phyloP scores from a whole-genome alignment of 2,113 vertebrate genomes.

The Pteropus alecto region DNA sequence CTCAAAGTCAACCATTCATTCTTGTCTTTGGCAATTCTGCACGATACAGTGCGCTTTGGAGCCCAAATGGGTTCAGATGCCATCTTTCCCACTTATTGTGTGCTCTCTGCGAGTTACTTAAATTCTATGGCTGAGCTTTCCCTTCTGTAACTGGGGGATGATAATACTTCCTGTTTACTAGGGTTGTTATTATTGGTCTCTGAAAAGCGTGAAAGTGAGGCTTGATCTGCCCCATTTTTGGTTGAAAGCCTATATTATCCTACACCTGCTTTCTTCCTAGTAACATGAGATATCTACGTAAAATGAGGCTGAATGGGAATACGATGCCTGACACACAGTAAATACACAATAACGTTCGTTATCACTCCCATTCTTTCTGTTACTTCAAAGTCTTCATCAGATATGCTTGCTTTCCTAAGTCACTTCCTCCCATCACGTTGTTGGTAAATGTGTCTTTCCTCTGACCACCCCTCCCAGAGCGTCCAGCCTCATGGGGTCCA shows the following conservation, averaged over 20 bases:
- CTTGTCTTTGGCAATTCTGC: background rate
- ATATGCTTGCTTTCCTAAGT: background rate
- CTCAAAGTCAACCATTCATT: background rate
- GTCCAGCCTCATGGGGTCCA: background rate
- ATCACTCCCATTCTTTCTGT: background rate
- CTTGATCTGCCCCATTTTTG: background rate
- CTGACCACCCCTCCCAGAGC: background rate
- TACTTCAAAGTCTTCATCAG: background rate
- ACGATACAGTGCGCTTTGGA: rapidly evolving
- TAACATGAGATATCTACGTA: background rate
- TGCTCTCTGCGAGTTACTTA: background rate
- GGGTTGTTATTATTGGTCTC: background rate
- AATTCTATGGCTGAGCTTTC: background rate
- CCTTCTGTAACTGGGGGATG: background rate
- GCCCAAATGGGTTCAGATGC: background rate
- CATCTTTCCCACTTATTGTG: background rate
- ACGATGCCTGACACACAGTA: too few relatives aligned
- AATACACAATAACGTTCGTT: rapidly evolving
- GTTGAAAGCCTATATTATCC: background rate
- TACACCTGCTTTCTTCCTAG: background rate
- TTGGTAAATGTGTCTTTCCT: background rate
- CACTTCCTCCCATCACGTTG: background rate
- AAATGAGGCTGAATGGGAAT: background rate
- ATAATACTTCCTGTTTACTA: background rate
- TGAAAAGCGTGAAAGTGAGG: background rate